These are phyloP conservation scores for Pelochelys cantorii DNA, from an alignment of 2,797 vertebrate genomes.

Conservation along the genomic window DNA sequence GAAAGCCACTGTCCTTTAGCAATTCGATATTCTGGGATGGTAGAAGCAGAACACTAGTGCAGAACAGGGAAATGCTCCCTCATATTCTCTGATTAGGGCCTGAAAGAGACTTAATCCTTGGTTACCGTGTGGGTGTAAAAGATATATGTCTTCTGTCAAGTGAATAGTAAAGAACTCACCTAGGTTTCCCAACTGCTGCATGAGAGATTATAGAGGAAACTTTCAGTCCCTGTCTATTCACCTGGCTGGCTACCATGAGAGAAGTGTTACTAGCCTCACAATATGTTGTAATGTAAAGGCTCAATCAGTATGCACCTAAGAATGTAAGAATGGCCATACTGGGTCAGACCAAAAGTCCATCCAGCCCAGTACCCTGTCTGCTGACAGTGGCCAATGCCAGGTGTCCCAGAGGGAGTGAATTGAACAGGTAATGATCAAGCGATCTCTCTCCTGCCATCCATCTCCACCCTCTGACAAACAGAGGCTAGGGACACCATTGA, in stretches of 20 bases:
- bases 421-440: too few relatives aligned
- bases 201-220: neutral
- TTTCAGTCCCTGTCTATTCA: constrained; percentile 7
- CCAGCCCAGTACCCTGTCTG: too few relatives aligned
- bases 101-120: neutral
- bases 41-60: neutral
- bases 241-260: neutral
- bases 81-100: neutral
- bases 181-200: neutral
- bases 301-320: too few relatives aligned
- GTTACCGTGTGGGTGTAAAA: neutral
- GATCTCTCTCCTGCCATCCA: too few relatives aligned
- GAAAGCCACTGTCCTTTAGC: neutral
- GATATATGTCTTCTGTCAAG: neutral
- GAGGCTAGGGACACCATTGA: too few relatives aligned
- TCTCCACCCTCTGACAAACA: too few relatives aligned
- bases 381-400: too few relatives aligned
- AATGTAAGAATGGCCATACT: too few relatives aligned
- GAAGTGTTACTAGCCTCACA: neutral
- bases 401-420: too few relatives aligned
- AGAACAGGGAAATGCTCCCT: neutral
- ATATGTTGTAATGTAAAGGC: neutral
- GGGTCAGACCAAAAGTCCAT: too few relatives aligned
- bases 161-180: neutral
- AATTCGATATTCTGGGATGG: neutral